Base-by-base conservation (phyloP, 2,797 vertebrate genomes). In the Lagocephalus sceleratus region DNA sequence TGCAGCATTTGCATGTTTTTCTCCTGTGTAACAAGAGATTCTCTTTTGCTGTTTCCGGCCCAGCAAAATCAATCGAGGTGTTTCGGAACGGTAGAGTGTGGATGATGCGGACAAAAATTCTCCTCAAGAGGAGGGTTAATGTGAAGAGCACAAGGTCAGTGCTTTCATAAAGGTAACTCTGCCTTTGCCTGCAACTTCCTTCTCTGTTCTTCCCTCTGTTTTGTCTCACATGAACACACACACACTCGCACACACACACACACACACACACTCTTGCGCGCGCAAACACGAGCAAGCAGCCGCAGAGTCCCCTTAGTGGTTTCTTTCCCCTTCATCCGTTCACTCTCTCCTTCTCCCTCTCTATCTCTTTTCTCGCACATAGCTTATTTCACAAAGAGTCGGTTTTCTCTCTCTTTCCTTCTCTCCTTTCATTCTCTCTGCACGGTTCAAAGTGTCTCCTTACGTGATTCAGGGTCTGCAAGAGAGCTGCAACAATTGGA, bases 401-500 rank as follows among this genome's bases (percentile, higher is more conserved):
- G 15, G n/a, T 40, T 62, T 46, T 60, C 51, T 47, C 20, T 23
- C 44, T 4, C 19, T 50, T 51, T 47, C 38, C 40, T 62, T 47
- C 64, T 54, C 22, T 42, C 41, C 21, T 19, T 50, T 8, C 20
- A n/a, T 42, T 19, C n/a, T 19, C 11, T 42, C n/a, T 42, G 16
- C 40, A n/a, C 19, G 22, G 14, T 45, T 12, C 22, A 32, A 80
- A 68, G 63, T 57, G 71, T 69, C 63, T 75, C 75, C 78, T 65
- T 63, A 66, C 52, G 64, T 62, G 49, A 76, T 62, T 62, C 55
- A 54, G 58, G 45, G 50, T 58, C 60, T 61, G 64, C 59, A 42
- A 42, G 73, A 47, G 76, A 80, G 79, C 58, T 32, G 63, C 72
- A 72, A 75, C 85, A 89, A 88, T 82, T 87, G 82, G 79, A 86